Conservation (phyloP, 2,888 invertebrate species). For the Arrhopalites spinosus region DNA sequence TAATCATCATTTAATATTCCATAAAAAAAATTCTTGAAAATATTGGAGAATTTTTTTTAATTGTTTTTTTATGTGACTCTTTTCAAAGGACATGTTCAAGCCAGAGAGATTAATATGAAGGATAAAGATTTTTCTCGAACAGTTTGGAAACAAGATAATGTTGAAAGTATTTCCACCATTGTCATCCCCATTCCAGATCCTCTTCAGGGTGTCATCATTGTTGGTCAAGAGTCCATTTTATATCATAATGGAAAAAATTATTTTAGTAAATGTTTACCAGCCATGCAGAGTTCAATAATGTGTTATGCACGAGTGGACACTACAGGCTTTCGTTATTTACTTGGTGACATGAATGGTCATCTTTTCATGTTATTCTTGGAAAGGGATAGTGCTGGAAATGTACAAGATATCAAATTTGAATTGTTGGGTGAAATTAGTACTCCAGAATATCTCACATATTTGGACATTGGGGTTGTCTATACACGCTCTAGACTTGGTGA, state of each 20-base stretch:
- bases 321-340: conserved; percentile 83
- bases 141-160: conserved; percentile 97
- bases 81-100: conserved; percentile 87
- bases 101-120: conserved; percentile 89
- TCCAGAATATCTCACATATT: conserved; percentile 95
- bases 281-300: conserved; percentile 91
- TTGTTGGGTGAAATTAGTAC: conserved; percentile 87
- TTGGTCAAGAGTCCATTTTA: conserved; percentile 95
- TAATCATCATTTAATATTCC: too few relatives aligned
- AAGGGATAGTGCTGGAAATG: conserved; percentile 77
- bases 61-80: too few relatives aligned
- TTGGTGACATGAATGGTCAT: conserved; percentile 93
- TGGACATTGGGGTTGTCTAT: conserved; percentile 97
- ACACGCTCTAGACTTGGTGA: conserved; percentile 96
- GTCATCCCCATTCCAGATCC: conserved; percentile 97
- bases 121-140: conserved; percentile 86
- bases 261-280: conserved; percentile 88
- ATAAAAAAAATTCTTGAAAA: too few relatives aligned
- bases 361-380: conserved; percentile 95
- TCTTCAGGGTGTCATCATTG: conserved; percentile 90
- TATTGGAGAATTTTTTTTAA: too few relatives aligned
- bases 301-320: conserved; percentile 94
- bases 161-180: conserved; percentile 94
- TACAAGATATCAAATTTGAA: conserved; percentile 93
- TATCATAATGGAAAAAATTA: conserved; percentile 93